Evolutionary conservation across 2,797 vertebrate genomes (phyloP).

Genomic region (Meda fulgida): DNA sequence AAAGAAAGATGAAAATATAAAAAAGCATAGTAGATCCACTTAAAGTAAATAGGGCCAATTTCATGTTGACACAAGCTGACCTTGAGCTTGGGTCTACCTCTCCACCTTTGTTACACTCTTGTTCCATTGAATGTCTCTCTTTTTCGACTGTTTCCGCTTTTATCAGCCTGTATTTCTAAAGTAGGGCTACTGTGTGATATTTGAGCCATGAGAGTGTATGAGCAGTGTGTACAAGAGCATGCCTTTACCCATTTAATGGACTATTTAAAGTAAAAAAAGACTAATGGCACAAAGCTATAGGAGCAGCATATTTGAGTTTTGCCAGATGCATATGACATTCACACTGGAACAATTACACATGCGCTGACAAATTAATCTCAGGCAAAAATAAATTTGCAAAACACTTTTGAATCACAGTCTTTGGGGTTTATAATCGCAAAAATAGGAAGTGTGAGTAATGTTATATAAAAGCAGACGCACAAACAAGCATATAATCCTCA

Average conservation of each 20-base stretch:
- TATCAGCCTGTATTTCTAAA: not conserved
- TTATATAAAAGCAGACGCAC: not conserved
- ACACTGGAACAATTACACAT: no score
- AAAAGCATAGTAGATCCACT: not conserved
- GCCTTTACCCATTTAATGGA: not conserved
- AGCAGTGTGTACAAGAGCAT: constrained; percentile 1
- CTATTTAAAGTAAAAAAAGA: not conserved
- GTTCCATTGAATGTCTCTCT: not conserved
- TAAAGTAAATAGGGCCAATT: not conserved
- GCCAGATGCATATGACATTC: constrained; percentile 5
- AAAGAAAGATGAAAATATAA: not conserved
- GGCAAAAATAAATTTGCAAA: not conserved
- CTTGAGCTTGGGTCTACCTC: not conserved
- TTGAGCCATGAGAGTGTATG: not conserved
- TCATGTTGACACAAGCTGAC: not conserved
- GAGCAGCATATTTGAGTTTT: constrained; percentile 12
- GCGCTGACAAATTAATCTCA: not conserved
- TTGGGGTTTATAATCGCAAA: not conserved
- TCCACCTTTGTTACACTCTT: not conserved
- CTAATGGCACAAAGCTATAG: not conserved
- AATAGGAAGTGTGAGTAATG: not conserved
- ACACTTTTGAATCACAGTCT: not conserved
- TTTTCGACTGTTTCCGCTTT: not conserved
- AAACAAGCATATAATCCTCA: constrained; percentile 14
- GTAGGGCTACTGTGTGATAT: not conserved